Base-by-base conservation (phyloP, 53 echinoderm and acorn worm species). In the Echinarachnius parma region DNA sequence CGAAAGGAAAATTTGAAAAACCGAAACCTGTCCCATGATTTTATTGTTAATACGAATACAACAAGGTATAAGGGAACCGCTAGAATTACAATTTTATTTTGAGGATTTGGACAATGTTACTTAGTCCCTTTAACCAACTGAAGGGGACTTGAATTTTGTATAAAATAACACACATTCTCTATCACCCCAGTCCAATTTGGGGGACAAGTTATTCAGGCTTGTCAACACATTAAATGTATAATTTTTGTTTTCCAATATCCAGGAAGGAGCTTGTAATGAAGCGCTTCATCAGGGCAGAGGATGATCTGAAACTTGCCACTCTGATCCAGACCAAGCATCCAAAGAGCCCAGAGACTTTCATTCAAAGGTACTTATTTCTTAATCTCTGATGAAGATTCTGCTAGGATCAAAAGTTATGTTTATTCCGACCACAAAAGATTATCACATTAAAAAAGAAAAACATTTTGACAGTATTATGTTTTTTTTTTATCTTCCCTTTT, bases 271-370 rank as follows among this genome's bases (percentile, higher is more conserved):
- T 94, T 23, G 81, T 94, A 2, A 68, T 63, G 54, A 81, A 32
- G 47, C 80, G 86, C 21, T 81, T 39, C 49, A 31, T 94, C 21
- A 64, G 66, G 31, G 80, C 79, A 13, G 75, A 79, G 33, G 67
- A 77, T 31, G 94, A 94, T 21, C 76, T 94, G 50, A 83, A 78
- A 58, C 70, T 94, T 35, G 83, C 90, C 36, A 81, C 78, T 14
- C 61, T 94, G 21, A 78, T 94, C 22, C 76, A 91, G 34, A 87
- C 83, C n/a, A 86, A 82, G 60, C 94, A 94, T 49, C 94, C 94
- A 53, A 94, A 94, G 81, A 94, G 94, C 56, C 81, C 90, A 28
- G 94, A 94, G 77, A 90, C 94, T 35, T 94, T 83, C 77, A 78
- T 77, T 53, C 94, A 94, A 15, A 94, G 90, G 94, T 94, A 63